These are phyloP conservation scores for Pelodytes ibericus DNA, from an alignment of 2,797 vertebrate genomes.

Conservation along the genomic window DNA sequence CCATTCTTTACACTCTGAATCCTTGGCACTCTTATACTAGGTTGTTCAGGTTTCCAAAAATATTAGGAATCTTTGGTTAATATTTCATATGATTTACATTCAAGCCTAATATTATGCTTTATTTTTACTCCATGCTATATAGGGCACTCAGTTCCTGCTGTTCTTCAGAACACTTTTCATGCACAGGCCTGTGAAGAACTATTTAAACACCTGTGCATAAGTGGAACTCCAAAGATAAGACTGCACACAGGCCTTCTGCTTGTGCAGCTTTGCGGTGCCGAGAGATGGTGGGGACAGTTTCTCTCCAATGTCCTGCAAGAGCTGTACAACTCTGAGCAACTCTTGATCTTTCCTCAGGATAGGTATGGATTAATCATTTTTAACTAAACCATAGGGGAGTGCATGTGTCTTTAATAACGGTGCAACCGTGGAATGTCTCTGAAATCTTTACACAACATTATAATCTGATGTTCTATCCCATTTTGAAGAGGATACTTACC, in stretches of 20 bases:
- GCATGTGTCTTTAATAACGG: too few species aligned
- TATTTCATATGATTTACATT: too few species aligned
- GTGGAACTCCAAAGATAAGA: conserved; percentile 95
- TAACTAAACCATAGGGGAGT: too few species aligned
- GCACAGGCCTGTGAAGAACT: conserved; percentile 97
- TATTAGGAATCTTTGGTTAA: too few species aligned
- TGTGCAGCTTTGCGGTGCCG: conserved; percentile 94
- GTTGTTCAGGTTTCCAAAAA: too few species aligned
- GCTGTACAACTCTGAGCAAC: conserved; percentile 96
- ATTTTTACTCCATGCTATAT: conserved; percentile 40
- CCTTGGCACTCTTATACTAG: too few species aligned
- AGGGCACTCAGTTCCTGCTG: conserved; percentile 94
- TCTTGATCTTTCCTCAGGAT: conserved; percentile 98
- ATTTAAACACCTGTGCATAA: conserved; percentile 97
- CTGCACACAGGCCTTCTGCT: conserved; percentile 93
- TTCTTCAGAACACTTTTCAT: conserved; percentile 94
- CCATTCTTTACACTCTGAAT: too few species aligned
- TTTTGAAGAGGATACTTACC: too few species aligned
- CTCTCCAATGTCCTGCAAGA: conserved; percentile 97
- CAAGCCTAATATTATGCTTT: too few species aligned
- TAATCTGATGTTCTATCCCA: too few species aligned
- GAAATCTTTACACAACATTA: too few species aligned
- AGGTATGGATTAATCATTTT: conserved; percentile 77
- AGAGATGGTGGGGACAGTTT: conserved; percentile 98
- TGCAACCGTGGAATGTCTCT: too few species aligned